Evolutionary conservation across 2,113 vertebrate genomes (phyloP).

Genomic region (Paradisaea rubra): DNA sequence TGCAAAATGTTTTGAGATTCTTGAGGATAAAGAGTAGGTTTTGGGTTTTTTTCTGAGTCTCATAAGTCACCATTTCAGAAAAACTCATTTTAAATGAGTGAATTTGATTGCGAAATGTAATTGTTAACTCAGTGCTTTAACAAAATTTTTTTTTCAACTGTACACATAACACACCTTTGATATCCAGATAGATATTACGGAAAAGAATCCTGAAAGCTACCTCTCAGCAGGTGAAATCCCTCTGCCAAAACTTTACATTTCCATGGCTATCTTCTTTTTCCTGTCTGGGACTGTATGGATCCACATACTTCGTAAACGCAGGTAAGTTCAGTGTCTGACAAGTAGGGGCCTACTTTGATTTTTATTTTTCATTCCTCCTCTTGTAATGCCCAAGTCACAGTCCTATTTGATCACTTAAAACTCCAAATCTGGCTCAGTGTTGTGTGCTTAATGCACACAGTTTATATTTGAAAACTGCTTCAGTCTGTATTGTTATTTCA

Average conservation of each 20-base stretch:
- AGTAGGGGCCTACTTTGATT: not conserved
- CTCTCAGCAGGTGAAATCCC: slow-evolving; percentile 86
- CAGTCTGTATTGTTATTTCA: not conserved
- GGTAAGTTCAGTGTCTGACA: slow-evolving; percentile 42
- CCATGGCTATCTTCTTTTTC: slow-evolving; percentile 83
- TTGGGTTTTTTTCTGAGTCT: not conserved
- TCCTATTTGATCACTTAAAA: not conserved
- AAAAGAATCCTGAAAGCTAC: slow-evolving; percentile 84
- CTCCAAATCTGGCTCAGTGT: not conserved
- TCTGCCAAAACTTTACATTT: slow-evolving; percentile 83
- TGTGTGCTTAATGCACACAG: not conserved
- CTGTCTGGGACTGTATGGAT: slow-evolving; percentile 80
- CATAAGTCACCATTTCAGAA: not conserved
- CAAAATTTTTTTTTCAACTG: not conserved
- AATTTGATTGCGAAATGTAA: not conserved
- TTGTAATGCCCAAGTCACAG: not conserved
- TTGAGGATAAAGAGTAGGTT: not conserved
- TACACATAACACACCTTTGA: not conserved
- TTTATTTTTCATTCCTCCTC: not conserved
- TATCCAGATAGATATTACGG: slow-evolving; percentile 78
- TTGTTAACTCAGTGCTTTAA: not conserved
- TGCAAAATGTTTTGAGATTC: not conserved
- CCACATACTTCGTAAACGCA: slow-evolving; percentile 79
- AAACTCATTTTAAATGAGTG: not conserved
- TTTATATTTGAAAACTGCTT: not conserved